A percentile compares a stretch with the other conserved stretches of the same genome.
phyloP scores from a whole-genome alignment of 2,113 vertebrate species.

The Paedocypris sp. region DNA sequence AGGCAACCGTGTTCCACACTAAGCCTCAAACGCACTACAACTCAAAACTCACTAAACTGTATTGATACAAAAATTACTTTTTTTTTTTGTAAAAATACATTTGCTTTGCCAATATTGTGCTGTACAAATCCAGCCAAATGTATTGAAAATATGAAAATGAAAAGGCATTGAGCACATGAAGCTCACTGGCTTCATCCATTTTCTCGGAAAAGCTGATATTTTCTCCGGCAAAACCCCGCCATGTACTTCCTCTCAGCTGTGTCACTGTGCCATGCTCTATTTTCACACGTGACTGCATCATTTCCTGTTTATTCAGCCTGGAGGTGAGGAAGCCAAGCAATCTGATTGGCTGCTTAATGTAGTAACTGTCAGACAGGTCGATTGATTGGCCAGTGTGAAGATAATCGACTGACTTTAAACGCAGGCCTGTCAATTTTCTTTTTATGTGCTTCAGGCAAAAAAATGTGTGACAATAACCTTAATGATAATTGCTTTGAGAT shows the following conservation, averaged over 20 bases:
- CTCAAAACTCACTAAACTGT: too few relatives aligned
- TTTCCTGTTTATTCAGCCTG: constrained; percentile 27
- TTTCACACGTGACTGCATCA: background rate
- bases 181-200: background rate
- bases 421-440: too few relatives aligned
- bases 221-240: background rate
- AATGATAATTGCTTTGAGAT: constrained; percentile 10
- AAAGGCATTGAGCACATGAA: too few relatives aligned
- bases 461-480: constrained; percentile 1
- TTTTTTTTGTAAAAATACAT: too few relatives aligned
- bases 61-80: too few relatives aligned
- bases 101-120: too few relatives aligned
- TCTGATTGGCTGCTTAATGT: constrained; percentile 25
- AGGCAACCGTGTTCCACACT: too few relatives aligned
- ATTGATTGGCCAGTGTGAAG: constrained; percentile 27
- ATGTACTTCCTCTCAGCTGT: background rate
- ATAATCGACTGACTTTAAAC: constrained; percentile 10
- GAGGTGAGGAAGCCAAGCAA: constrained; percentile 1
- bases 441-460: background rate
- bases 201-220: background rate
- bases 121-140: too few relatives aligned
- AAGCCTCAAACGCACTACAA: too few relatives aligned
- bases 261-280: background rate
- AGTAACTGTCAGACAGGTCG: constrained; percentile 24
- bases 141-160: too few relatives aligned